phyloP scores from a whole-genome alignment of 2,797 vertebrate species.

The Gadopsis bispinosus region DNA sequence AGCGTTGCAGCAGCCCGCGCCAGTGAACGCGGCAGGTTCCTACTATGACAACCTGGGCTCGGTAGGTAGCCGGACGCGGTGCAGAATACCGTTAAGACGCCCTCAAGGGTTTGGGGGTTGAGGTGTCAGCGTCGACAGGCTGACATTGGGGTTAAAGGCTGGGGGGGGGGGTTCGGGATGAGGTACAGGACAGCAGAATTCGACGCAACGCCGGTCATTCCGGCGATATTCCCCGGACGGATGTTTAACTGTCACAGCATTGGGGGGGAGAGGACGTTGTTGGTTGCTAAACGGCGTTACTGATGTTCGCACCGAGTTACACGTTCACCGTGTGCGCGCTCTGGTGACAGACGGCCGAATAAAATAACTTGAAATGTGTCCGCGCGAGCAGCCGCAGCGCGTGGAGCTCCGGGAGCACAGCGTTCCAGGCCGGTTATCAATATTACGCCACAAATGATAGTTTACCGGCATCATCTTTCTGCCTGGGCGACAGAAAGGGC shows the following conservation, averaged over 20 bases:
- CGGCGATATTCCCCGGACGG: background rate
- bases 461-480: background rate
- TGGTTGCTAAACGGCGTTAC: background rate
- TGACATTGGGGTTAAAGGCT: background rate
- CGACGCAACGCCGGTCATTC: background rate
- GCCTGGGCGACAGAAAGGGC: background rate
- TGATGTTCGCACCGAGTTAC: background rate
- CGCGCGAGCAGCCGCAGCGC: conserved; percentile 34
- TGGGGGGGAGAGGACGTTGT: background rate
- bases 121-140: conserved; percentile 1
- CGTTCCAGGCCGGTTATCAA: conserved; percentile 19
- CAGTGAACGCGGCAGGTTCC: conserved; percentile 11
- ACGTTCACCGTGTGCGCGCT: background rate
- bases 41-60: conserved; percentile 12
- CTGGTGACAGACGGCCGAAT: background rate
- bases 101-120: background rate
- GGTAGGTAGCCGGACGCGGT: background rate
- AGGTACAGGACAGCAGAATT: background rate
- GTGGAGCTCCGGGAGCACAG: background rate
- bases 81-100: background rate
- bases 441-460: background rate
- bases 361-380: conserved; percentile 16
- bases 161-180: background rate
- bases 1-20: background rate
- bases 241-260: conserved; percentile 1